phyloP scores from a whole-genome alignment of 2,797 vertebrate species.

The Sebastes iracundus region DNA sequence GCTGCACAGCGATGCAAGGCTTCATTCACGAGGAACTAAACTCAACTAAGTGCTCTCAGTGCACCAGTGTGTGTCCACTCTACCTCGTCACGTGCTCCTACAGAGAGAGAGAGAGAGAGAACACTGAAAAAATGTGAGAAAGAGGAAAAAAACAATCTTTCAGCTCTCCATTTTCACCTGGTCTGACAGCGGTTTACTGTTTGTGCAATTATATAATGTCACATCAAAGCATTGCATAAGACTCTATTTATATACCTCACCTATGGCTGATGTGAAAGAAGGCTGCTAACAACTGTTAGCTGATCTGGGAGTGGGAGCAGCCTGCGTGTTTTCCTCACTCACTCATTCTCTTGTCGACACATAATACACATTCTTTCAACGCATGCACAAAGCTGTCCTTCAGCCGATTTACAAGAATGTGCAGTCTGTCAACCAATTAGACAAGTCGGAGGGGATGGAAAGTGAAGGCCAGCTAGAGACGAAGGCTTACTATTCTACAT shows the following conservation, averaged over 20 bases:
- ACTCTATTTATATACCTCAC: conserved; percentile 62
- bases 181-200: conserved; percentile 13
- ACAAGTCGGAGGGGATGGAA: not conserved
- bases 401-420: conserved; percentile 6
- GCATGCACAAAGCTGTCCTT: conserved; percentile 20
- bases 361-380: not conserved
- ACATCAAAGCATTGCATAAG: conserved; percentile 61
- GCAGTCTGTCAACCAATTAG: not conserved
- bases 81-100: not conserved
- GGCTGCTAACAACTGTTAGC: conserved; percentile 29
- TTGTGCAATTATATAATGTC: conserved; percentile 53
- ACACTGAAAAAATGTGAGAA: not conserved
- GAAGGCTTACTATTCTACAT: not conserved
- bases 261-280: conserved; percentile 50
- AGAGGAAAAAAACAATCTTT: not conserved
- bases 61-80: not conserved
- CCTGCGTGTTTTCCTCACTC: not conserved
- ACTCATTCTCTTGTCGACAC: not conserved
- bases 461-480: not conserved
- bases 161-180: conserved; percentile 16
- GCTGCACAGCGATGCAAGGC: conserved; percentile 9
- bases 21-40: conserved; percentile 21
- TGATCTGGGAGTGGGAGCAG: conserved; percentile 1
- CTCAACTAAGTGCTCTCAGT: not conserved
- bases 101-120: not conserved